Conservation (phyloP, 2,797 vertebrate genomes). For the Anas bahamensis region DNA sequence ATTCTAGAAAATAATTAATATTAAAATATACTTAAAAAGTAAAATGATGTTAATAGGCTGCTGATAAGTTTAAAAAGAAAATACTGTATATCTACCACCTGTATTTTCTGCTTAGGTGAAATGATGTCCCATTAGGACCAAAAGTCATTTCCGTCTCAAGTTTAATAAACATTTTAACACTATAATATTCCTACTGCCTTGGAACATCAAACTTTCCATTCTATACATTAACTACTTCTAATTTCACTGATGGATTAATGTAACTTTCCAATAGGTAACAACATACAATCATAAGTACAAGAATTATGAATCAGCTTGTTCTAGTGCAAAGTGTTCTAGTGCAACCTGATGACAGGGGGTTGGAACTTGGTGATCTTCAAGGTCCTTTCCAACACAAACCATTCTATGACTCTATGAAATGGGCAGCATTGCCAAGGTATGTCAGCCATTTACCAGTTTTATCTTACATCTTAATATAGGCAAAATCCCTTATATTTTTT, state of each 20-base stretch:
- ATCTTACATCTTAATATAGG: background rate
- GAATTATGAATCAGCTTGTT: background rate
- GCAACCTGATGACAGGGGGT: background rate
- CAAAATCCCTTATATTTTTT: background rate
- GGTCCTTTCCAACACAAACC: background rate
- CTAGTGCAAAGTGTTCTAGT: background rate
- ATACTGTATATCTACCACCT: background rate
- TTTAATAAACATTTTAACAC: constrained; percentile 5
- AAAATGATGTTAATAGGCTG: background rate
- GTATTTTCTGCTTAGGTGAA: background rate
- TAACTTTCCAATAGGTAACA: background rate
- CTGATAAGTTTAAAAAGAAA: background rate
- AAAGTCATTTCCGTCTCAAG: background rate
- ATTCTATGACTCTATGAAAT: background rate
- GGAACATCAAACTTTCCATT: background rate
- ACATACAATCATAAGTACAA: background rate
- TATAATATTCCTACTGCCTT: background rate
- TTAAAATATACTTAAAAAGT: constrained; percentile 37
- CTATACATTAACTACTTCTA: background rate
- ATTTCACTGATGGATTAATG: background rate
- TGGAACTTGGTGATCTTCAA: background rate
- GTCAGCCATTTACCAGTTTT: background rate
- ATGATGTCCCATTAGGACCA: background rate
- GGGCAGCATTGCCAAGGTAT: background rate
- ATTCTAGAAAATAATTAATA: constrained; percentile 32